Evolutionary conservation across 2,113 vertebrate genomes (phyloP), one percentile per base, ranked within the genome.

Genomic region (Istiophorus platypterus): DNA sequence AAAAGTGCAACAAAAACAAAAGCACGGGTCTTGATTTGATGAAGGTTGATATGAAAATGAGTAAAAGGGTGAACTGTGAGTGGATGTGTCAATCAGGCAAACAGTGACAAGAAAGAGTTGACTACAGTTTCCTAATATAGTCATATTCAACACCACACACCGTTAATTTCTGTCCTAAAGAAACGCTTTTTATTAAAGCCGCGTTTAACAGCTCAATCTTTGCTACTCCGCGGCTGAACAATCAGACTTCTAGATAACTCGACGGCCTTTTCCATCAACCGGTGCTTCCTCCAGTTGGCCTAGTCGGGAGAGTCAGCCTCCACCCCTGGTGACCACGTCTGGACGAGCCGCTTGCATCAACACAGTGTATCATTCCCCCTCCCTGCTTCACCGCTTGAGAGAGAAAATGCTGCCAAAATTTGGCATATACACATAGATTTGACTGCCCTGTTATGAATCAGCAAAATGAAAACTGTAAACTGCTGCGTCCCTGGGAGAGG

Each of bases 381-480:
- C 3, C 0, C 54, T 15, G 24, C 24, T 15, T 57, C 54, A 57
- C 34, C 70, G 72, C 78, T 57, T 51, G n/a, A 78, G 34, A 67
- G 64, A 12, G 34, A 69, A 26, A 31, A 57, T 39, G 78, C 7
- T 9, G 76, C 72, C 86, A 85, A 42, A 34, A 58, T 27, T 80
- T 59, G 41, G 70, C 31, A 34, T 6, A 34, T 6, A 66, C 3
- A 17, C 59, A 63, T 5, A 85, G 57, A 89, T 72, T 78, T 74
- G 80, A 22, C 67, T 80, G 58, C 24, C 54, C 54, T 70, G 72
- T 85, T 68, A 77, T 91, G 85, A 89, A 82, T 85, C 87, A 89
- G 85, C 86, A 76, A 76, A 79, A 87, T 59, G 42, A 45, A 65
- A 64, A 52, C 54, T n/a, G 42, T 52, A 65, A 64, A 52, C 54